phyloP scores from a whole-genome alignment of 2,888 invertebrate species.

The Aromia moschata region DNA sequence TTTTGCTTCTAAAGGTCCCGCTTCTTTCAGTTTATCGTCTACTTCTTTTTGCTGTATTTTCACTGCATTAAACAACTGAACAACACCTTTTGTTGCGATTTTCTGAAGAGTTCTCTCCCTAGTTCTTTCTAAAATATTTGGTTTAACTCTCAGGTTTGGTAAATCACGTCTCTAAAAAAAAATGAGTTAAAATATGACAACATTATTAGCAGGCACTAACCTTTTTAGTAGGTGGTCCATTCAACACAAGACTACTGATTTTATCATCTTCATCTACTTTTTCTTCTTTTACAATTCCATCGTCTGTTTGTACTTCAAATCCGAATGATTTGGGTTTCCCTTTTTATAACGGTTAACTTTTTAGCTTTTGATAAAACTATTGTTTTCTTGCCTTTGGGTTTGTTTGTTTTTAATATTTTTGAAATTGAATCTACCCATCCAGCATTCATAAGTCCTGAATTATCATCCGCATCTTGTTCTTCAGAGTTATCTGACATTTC shows the following conservation, averaged over 20 bases:
- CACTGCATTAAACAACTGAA: conserved; percentile 92
- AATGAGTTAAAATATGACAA: conserved; percentile 12
- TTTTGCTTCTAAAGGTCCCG: conserved; percentile 79
- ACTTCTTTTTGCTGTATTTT: conserved; percentile 84
- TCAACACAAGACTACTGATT: conserved; percentile 47
- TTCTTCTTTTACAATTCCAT: conserved; percentile 66
- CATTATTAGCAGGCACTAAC: conserved; percentile 37
- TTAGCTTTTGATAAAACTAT: conserved; percentile 83
- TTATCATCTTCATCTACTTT: conserved; percentile 57
- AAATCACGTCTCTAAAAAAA: conserved; percentile 69
- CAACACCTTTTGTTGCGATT: conserved; percentile 92
- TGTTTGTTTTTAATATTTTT: conserved; percentile 79
- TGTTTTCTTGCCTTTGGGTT: conserved; percentile 79
- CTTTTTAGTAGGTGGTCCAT: conserved; percentile 57
- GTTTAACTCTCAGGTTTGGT: conserved; percentile 77
- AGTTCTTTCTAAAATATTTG: conserved; percentile 78
- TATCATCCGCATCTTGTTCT: conserved; percentile 28
- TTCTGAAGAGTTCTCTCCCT: conserved; percentile 80
- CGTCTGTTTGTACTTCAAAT: conserved; percentile 72
- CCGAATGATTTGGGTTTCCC: conserved; percentile 64
- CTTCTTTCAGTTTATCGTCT: conserved; percentile 73
- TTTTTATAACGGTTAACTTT: conserved; percentile 69
- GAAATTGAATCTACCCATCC: conserved; percentile 87
- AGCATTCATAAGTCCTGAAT: conserved; percentile 64
- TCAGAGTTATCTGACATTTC: conserved; percentile 22